phyloP scores from a whole-genome alignment of 2,888 invertebrate species.

The Sabatieria punctata region DNA sequence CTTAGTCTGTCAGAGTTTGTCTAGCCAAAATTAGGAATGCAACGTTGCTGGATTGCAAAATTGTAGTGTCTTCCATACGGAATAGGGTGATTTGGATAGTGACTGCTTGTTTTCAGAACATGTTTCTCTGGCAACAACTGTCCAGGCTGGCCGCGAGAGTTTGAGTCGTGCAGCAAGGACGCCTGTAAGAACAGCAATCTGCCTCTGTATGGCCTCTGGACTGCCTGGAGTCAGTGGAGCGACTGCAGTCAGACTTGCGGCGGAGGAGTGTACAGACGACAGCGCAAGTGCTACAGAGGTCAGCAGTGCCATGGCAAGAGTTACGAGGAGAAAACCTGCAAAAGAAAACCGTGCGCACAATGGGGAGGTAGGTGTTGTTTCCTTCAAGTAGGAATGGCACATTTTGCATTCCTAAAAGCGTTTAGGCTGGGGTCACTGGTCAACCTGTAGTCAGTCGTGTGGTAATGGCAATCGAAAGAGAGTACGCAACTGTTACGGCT shows the following conservation, averaged over 20 bases:
- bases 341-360: constrained; percentile 20
- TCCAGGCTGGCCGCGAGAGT: too few species aligned
- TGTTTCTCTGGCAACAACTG: too few species aligned
- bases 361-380: constrained; percentile 16
- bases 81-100: too few species aligned
- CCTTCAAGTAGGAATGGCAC: too few species aligned
- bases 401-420: too few species aligned
- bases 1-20: too few species aligned
- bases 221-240: constrained; percentile 15
- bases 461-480: constrained; percentile 24
- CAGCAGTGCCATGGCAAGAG: constrained; percentile 18
- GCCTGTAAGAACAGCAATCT: too few species aligned
- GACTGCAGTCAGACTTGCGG: constrained; percentile 24
- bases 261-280: constrained; percentile 24
- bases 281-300: constrained; percentile 23
- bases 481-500: constrained; percentile 28
- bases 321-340: constrained; percentile 21
- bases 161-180: constrained; percentile 15
- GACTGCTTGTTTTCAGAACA: too few species aligned
- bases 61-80: too few species aligned
- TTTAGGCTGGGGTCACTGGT: constrained; percentile 31
- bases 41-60: too few species aligned
- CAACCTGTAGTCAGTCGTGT: constrained; percentile 22
- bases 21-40: too few species aligned
- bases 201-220: constrained; percentile 15